Evolutionary conservation across 2,797 vertebrate species (phyloP).

Genomic region (Manis javanica): DNA sequence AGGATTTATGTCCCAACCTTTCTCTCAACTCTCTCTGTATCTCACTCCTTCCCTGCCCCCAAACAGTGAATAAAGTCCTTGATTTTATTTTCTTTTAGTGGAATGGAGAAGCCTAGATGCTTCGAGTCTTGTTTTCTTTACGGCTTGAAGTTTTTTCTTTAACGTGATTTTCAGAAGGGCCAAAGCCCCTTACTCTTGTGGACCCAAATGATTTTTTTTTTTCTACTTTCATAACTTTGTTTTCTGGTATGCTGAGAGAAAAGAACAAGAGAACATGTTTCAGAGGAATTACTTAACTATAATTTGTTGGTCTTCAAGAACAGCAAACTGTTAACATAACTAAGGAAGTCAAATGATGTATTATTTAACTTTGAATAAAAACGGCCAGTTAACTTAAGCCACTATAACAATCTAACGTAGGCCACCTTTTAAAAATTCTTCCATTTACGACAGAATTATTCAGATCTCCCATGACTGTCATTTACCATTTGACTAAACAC

Average conservation of each 20-base stretch:
- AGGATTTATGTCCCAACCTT: neutral
- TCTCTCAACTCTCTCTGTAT: neutral
- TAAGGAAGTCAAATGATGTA: neutral
- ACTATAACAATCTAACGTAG: neutral
- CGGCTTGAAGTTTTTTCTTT: neutral
- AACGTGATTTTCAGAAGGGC: neutral
- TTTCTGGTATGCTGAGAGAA: neutral
- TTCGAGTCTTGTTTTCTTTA: neutral
- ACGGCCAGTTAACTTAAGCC: neutral
- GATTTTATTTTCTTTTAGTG: neutral
- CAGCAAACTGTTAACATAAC: neutral
- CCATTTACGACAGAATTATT: neutral
- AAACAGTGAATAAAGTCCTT: neutral
- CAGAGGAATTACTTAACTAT: neutral
- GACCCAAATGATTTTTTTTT: neutral
- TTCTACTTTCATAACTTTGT: neutral
- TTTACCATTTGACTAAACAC: neutral
- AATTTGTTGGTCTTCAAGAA: neutral
- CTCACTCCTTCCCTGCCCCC: neutral
- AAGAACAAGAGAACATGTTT: neutral
- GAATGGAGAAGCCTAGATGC: neutral
- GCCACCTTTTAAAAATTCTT: neutral
- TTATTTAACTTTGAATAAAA: neutral
- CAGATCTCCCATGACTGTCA: neutral
- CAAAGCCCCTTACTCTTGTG: neutral